Evolutionary conservation across 2,113 vertebrate species (phyloP).

Genomic region (Emydura subglobosa): DNA sequence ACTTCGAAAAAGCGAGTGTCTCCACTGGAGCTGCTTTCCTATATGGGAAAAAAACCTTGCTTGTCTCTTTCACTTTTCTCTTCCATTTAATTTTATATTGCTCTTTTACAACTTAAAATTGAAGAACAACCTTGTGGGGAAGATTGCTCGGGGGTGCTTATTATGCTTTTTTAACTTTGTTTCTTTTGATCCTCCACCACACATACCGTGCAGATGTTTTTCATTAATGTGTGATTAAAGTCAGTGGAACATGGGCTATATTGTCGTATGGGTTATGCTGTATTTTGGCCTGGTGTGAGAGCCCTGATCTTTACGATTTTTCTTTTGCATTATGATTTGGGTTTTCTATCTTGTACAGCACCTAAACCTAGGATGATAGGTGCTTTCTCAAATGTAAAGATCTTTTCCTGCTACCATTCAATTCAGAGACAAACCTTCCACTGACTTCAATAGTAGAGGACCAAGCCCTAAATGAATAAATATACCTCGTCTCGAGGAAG

Average conservation of each 20-base stretch:
- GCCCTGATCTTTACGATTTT: background rate
- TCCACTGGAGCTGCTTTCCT: constrained; percentile 19
- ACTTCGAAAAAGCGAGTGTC: constrained; percentile 25
- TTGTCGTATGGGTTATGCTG: background rate
- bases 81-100: constrained; percentile 23
- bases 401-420: background rate
- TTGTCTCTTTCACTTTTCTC: constrained; percentile 19
- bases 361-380: background rate
- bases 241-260: background rate
- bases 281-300: constrained; percentile 3
- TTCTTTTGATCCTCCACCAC: background rate
- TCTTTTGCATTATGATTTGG: background rate
- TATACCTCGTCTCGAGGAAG: background rate
- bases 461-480: constrained; percentile 16
- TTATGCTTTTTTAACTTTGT: constrained; percentile 18
- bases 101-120: background rate
- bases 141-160: background rate
- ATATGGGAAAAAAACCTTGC: background rate
- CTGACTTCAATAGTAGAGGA: background rate
- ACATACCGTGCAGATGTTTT: background rate
- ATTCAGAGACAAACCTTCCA: background rate
- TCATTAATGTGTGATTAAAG: background rate
- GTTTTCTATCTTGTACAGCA: background rate
- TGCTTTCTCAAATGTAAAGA: background rate
- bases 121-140: background rate